Evolutionary conservation across 1,140 invertebrate species (phyloP).

Genomic region (Musca domestica): DNA sequence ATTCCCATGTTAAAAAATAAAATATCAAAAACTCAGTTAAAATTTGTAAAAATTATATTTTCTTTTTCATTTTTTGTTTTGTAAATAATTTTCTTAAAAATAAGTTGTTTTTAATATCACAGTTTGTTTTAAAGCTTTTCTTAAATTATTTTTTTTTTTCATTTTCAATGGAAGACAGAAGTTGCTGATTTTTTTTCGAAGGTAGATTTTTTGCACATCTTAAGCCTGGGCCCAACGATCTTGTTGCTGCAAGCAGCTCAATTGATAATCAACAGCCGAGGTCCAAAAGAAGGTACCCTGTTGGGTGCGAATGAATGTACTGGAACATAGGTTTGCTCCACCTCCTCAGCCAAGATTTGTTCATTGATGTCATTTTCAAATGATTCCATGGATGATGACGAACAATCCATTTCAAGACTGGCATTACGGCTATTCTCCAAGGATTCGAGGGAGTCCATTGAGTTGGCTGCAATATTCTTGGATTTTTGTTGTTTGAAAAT

Average conservation of each 20-base stretch:
- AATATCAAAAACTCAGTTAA: too few relatives aligned
- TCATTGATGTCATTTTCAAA: conserved; percentile 48
- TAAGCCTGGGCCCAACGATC: conserved; percentile 57
- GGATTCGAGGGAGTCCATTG: conserved; percentile 48
- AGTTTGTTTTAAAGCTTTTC: too few relatives aligned
- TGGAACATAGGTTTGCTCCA: conserved; percentile 41
- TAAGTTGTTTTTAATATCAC: too few relatives aligned
- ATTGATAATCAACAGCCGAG: conserved; percentile 56
- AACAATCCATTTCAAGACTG: conserved; percentile 31
- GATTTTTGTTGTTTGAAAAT: conserved; percentile 41
- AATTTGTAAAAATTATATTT: too few relatives aligned
- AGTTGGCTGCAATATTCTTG: conserved; percentile 37
- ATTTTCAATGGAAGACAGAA: too few relatives aligned
- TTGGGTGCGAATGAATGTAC: conserved; percentile 58
- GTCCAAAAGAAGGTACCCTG: conserved; percentile 61
- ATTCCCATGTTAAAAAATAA: too few relatives aligned
- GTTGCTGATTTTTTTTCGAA: too few relatives aligned
- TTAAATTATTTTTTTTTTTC: too few relatives aligned
- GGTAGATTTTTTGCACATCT: too few relatives aligned
- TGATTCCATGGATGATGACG: conserved; percentile 39
- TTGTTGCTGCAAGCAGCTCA: conserved; percentile 45
- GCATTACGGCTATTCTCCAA: conserved; percentile 50
- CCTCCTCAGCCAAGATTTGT: conserved; percentile 35
- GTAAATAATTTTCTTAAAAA: too few relatives aligned
- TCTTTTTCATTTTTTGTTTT: too few relatives aligned